Percentiles rank a stretch among this genome's conserved stretches.
phyloP scores from a whole-genome alignment of 2,113 vertebrate species.

The Seriola dumerili region DNA sequence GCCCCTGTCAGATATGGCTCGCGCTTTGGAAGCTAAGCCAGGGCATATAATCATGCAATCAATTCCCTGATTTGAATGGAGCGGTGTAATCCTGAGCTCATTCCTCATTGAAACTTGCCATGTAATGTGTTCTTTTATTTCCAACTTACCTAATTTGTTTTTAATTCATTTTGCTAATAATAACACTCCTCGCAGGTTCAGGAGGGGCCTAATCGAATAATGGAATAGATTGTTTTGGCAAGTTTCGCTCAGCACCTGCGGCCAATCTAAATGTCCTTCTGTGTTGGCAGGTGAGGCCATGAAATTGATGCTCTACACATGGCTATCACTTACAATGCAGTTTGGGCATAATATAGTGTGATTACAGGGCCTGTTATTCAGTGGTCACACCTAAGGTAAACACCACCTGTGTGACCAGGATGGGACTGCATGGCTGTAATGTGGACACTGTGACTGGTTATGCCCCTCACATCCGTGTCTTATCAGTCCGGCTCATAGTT shows the following conservation, averaged over 20 bases:
- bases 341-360: constrained; percentile 39
- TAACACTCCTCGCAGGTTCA: constrained; percentile 57
- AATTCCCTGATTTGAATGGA: constrained; percentile 40
- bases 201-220: constrained; percentile 56
- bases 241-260: constrained; percentile 69
- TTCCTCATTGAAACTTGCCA: constrained; percentile 32
- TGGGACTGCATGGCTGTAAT: constrained; percentile 11
- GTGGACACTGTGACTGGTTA: not conserved
- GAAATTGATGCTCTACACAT: constrained; percentile 72
- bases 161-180: constrained; percentile 72
- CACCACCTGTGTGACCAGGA: constrained; percentile 71
- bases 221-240: constrained; percentile 71
- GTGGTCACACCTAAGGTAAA: constrained; percentile 66
- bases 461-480: not conserved
- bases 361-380: constrained; percentile 60
- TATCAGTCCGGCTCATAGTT: not conserved
- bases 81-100: constrained; percentile 33
- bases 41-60: constrained; percentile 65
- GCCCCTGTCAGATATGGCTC: constrained; percentile 60
- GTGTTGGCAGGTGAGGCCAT: constrained; percentile 71
- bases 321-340: constrained; percentile 55
- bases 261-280: constrained; percentile 48
- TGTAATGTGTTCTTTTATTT: constrained; percentile 29
- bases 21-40: constrained; percentile 56
- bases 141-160: constrained; percentile 62